Percentiles rank a stretch among this genome's conserved stretches.
These are phyloP conservation scores for Cynoglossus semilaevis DNA, from an alignment of 2,113 vertebrate genomes.

Conservation along the genomic window DNA sequence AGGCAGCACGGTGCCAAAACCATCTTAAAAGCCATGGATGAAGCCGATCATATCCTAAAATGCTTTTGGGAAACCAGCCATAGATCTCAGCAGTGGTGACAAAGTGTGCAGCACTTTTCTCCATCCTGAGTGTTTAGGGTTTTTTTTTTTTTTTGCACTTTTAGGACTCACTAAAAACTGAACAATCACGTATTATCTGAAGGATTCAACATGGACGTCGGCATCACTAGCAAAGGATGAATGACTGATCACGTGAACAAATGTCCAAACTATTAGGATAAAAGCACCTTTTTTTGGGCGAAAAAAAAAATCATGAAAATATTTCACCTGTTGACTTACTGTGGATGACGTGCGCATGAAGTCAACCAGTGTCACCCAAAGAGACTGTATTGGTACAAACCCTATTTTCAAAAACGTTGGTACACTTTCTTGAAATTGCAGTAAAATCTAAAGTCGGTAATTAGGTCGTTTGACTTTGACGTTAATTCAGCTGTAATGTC, in stretches of 20 bases:
- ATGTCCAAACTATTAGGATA: slow-evolving; percentile 47
- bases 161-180: slow-evolving; percentile 25
- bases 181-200: slow-evolving; percentile 47
- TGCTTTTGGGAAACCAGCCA: slow-evolving; percentile 59
- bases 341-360: slow-evolving; percentile 57
- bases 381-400: slow-evolving; percentile 30
- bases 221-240: slow-evolving; percentile 30
- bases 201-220: slow-evolving; percentile 23
- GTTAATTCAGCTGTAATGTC: no score
- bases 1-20: slow-evolving; percentile 60
- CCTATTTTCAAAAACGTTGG: no score
- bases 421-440: no score
- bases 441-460: no score
- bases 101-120: slow-evolving; percentile 25
- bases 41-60: slow-evolving; percentile 41
- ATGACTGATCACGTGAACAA: slow-evolving; percentile 62
- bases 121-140: slow-evolving; percentile 24
- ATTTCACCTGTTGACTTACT: slow-evolving; percentile 47
- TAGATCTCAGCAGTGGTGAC: slow-evolving; percentile 28
- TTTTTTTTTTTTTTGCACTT: slow-evolving; percentile 45
- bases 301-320: slow-evolving; percentile 25
- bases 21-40: slow-evolving; percentile 51
- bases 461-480: no score
- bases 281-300: slow-evolving; percentile 57
- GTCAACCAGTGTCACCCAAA: slow-evolving; percentile 62